phyloP scores from a whole-genome alignment of 2,113 vertebrate species.

The Thymallus thymallus region DNA sequence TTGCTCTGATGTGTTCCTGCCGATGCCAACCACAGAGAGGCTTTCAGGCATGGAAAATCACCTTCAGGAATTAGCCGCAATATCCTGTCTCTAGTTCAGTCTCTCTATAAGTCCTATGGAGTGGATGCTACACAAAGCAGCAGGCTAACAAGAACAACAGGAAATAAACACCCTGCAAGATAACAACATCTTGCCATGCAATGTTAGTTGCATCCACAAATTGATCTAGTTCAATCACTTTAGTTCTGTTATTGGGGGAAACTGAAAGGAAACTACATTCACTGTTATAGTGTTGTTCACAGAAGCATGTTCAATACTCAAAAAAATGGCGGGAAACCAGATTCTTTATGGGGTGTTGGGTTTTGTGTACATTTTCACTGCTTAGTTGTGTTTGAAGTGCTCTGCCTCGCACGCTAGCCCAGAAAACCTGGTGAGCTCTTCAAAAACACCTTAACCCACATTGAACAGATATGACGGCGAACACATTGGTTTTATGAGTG shows the following conservation, averaged over 20 bases:
- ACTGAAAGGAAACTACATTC: too few species aligned
- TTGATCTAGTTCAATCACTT: too few species aligned
- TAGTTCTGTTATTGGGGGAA: too few species aligned
- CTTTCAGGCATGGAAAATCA: slow-evolving; percentile 41
- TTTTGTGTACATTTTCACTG: slow-evolving; percentile 25
- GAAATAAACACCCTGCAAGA: too few species aligned
- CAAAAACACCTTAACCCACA: neutral
- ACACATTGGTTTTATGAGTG: too few species aligned
- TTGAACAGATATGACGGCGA: too few species aligned
- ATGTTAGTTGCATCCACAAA: too few species aligned
- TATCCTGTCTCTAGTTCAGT: slow-evolving; percentile 28
- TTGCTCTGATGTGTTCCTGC: slow-evolving; percentile 23
- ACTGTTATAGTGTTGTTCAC: too few species aligned
- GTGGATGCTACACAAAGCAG: slow-evolving; percentile 46
- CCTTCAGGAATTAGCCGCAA: slow-evolving; percentile 43
- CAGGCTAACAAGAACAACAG: too few species aligned
- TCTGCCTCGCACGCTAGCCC: neutral
- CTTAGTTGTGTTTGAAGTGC: neutral
- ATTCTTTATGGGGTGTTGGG: neutral
- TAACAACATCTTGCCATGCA: too few species aligned
- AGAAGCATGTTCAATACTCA: too few species aligned
- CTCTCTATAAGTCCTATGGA: slow-evolving; percentile 13
- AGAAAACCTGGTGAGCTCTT: neutral
- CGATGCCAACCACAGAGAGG: slow-evolving; percentile 26
- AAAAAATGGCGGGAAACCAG: too few species aligned